A percentile compares a stretch with the other conserved stretches of the same genome.
Evolutionary conservation across 1,140 invertebrate genomes (phyloP).

Genomic region (Calephelis nemesis): DNA sequence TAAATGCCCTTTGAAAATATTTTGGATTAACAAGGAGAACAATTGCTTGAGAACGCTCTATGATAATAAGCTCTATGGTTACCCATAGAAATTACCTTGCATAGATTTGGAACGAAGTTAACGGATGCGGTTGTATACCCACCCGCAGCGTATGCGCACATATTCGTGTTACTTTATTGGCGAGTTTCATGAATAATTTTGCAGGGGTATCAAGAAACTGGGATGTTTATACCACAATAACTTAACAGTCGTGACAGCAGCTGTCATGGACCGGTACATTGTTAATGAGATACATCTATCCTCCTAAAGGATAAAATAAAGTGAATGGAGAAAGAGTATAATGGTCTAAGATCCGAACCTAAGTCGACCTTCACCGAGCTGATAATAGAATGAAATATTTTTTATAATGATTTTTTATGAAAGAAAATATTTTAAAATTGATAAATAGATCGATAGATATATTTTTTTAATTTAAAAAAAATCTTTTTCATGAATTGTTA

Average conservation of each 20-base stretch:
- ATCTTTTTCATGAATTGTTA: too few species aligned
- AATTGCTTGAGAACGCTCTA: not conserved
- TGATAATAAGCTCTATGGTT: not conserved
- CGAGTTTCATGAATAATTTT: constrained; percentile 42
- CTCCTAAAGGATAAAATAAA: not conserved
- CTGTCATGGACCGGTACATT: constrained; percentile 52
- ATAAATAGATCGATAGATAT: too few species aligned
- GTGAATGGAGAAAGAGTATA: not conserved
- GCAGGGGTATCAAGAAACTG: constrained; percentile 45
- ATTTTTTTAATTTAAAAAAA: too few species aligned
- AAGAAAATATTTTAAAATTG: too few species aligned
- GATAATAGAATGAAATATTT: too few species aligned
- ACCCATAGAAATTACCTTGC: not conserved
- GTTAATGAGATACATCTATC: constrained; percentile 19
- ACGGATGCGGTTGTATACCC: constrained; percentile 28
- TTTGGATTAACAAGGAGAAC: too few species aligned
- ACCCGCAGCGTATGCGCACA: constrained; percentile 45
- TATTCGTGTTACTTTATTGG: constrained; percentile 46
- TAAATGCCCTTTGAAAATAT: too few species aligned
- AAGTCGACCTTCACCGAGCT: too few species aligned
- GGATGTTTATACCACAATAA: constrained; percentile 52
- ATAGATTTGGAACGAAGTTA: constrained; percentile 6
- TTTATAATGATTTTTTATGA: too few species aligned
- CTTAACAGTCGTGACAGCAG: constrained; percentile 46
- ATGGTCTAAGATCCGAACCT: too few species aligned